Evolutionary conservation across 2,888 invertebrate species (phyloP), one percentile per base, ranked within the genome.

Genomic region (Keiferia lycopersicella): DNA sequence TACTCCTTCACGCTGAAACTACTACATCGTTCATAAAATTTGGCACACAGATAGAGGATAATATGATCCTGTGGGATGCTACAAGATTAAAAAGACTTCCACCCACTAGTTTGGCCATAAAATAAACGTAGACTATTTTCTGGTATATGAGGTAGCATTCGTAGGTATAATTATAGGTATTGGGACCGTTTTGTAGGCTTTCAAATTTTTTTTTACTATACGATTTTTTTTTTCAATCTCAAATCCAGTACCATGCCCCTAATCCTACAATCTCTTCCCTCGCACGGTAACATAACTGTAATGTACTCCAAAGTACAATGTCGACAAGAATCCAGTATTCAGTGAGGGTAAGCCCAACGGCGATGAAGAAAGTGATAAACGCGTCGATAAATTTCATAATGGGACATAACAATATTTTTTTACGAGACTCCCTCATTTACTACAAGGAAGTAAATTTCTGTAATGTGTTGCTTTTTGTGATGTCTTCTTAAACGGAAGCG

Each of bases 401-500:
- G 56, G 63, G 56, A 22, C 34, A 63, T 65, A 63, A 61, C 63
- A 63, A 61, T 57, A 48, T 41, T 39, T 62, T 64, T 65, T 65
- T 63, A 65, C 56, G 65, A 56, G 51, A 45, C 41, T 63, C 56
- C 60, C 62, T 41, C 65, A 65, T 65, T 65, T 48, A 61, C 61
- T 64, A 53, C 41, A 50, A 60, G 53, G 53, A 53, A 20, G 64
- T 60, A 60, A 60, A 50, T 59, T 56, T 51, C 11, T 56, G 56
- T n/a, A 34, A 18, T 56, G 56, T 34, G 26, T 30, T 56, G 30
- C 34, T 56, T 56, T 56, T 56, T 56, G 56, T 34, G 76, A 77
- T 76, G 77, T 69, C 72, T 64, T 57, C 18, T 39, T 20, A 30
- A 45, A n/a, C n/a, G n/a, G n/a, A 14, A 41, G 48, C 56, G 20